Evolutionary conservation across 92 coral and sea anemone genomes (phyloP).

Genomic region (Metridium senile): DNA sequence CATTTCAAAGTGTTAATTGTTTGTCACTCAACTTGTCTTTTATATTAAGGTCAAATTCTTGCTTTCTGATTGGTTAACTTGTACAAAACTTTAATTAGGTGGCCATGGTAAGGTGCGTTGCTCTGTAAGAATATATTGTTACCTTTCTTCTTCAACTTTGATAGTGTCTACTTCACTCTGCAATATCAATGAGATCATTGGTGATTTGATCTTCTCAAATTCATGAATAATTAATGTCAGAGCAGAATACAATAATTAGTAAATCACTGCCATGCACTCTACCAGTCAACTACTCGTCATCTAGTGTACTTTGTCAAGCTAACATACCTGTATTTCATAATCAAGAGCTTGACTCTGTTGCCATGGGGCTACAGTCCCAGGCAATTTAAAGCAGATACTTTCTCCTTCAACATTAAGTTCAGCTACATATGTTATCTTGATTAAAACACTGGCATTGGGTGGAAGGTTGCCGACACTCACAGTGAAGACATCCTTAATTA

Average conservation of each 20-base stretch:
- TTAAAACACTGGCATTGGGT: constrained; percentile 84
- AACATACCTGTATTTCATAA: constrained; percentile 83
- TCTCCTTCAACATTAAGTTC: constrained; percentile 91
- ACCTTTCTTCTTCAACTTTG: constrained; percentile 56
- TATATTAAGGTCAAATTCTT: no score
- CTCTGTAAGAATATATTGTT: constrained; percentile 14
- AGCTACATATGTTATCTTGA: constrained; percentile 91
- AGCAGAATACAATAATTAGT: background rate
- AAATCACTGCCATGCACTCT: no score
- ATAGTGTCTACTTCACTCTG: constrained; percentile 83
- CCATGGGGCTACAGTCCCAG: constrained; percentile 98
- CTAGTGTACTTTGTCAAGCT: no score
- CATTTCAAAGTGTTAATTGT: no score
- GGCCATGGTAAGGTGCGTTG: no score
- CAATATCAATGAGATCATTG: background rate
- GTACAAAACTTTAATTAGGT: no score
- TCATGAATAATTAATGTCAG: no score
- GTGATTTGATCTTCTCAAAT: background rate
- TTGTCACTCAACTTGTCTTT: no score
- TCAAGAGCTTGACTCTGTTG: constrained; percentile 87
- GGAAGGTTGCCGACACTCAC: constrained; percentile 97
- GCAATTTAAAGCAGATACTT: constrained; percentile 81
- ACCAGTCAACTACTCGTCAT: no score
- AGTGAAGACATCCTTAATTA: constrained; percentile 97
- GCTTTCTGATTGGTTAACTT: no score